Evolutionary conservation across 2,888 invertebrate genomes (phyloP), one percentile per base, ranked within the genome.

Genomic region (Argyresthia goedartella): DNA sequence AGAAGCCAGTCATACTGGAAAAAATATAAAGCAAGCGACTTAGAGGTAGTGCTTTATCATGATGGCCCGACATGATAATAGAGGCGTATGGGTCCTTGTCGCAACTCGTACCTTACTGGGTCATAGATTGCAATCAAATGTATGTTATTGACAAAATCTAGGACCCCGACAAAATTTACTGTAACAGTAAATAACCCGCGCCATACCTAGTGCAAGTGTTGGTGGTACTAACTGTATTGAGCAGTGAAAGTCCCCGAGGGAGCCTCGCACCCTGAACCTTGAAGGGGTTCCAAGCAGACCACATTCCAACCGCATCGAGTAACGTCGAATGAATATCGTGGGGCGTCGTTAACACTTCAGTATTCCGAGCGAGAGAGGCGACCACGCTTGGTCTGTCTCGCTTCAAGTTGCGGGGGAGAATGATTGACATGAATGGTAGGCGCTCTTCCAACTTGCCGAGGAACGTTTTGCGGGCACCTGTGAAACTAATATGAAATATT

Each of bases 361-460:
- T 79, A 67, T 97, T 97, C 1, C 69, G 76, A 39, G 88, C 69
- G 57, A 93, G 88, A 60, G 92, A 92, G 0, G 74, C 75, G 56
- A 43, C 8, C 8, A 13, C 43, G n/a, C 13, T 13, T 1, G 43
- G 43, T 11, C 14, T 10, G 3, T 8, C 8, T 43, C 14, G 10
- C 14, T 43, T 43, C 10, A 43, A 14, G 3, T 13, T 11, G 8
- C 13, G n/a, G 3, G 97, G 97, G 62, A 96, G 90, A 0, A 90
- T 80, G 52, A 97, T 89, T 0, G 92, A 91, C 73, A 97, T 94
- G 62, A 96, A 93, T 0, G 98, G 98, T 54, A 97, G 71, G 1
- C 97, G 89, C 69, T 98, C 97, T 66, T 98, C 98, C 54, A 95
- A 90, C 73, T 96, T 96, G 0, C 97, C 98, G 73, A 97, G 97